Base-by-base conservation (phyloP, 1,140 invertebrate genomes). In the Homarus americanus region DNA sequence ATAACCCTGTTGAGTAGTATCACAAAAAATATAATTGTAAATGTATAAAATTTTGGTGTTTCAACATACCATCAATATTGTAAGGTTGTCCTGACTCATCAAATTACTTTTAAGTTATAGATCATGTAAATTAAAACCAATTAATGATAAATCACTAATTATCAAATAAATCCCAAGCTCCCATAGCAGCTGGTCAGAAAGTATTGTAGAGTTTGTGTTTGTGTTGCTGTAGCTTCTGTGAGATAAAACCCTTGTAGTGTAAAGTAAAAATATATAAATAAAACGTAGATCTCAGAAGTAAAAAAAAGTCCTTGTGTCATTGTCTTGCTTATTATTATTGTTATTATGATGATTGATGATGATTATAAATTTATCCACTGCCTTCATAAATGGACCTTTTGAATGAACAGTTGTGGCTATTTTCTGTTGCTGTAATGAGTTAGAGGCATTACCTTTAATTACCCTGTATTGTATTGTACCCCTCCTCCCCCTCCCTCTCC, bases 271-370 rank as follows among this genome's bases (percentile, higher is more conserved):
- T n/a, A n/a, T n/a, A n/a, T n/a, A n/a, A n/a, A n/a, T 3, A 49
- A 58, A 58, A 2, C 2, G 24, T 69, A 69, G 63, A 28, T 32
- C n/a, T 69, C 24, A 69, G 9, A 69, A 28, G 24, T 28, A 7
- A 69, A 69, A n/a, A n/a, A n/a, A n/a, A n/a, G n/a, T n/a, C 63
- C 63, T 69, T 20, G 4, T 69, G 28, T n/a, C 28, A 24, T 28
- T 69, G 63, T 69, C 63, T 69, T 69, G 63, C 63, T 69, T 69
- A 69, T 32, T 28, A 69, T 69, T 4, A n/a, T 32, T 69, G n/a
- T n/a, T n/a, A n/a, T n/a, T n/a, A n/a, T n/a, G n/a, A n/a, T n/a
- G n/a, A n/a, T n/a, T n/a, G n/a, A n/a, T n/a, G n/a, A n/a, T n/a
- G n/a, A n/a, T n/a, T n/a, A n/a, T n/a, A 69, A 69, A 28, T 4